phyloP scores from a whole-genome alignment of 2,888 invertebrate genomes.

The Drosophila kambysellisi region DNA sequence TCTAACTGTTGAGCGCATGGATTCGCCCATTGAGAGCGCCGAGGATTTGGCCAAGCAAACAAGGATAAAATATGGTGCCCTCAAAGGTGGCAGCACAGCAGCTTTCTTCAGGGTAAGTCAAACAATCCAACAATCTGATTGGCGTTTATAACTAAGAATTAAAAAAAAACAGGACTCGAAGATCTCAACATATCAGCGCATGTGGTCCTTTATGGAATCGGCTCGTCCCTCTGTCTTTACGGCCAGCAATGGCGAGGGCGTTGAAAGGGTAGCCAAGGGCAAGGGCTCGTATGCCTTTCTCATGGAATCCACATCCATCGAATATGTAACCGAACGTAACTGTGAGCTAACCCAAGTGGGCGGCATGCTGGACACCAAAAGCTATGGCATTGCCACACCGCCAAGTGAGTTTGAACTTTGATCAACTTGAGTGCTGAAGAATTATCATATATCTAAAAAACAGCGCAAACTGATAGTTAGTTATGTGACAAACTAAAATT shows the following conservation, averaged over 20 bases:
- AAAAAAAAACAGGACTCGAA: slow-evolving; percentile 91
- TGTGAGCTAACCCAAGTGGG: slow-evolving; percentile 97
- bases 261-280: slow-evolving; percentile 93
- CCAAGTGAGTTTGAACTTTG: slow-evolving; percentile 88
- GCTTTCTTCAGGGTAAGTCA: slow-evolving; percentile 94
- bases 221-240: slow-evolving; percentile 95
- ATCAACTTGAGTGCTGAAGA: not conserved
- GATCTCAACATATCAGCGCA: slow-evolving; percentile 95
- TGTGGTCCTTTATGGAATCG: slow-evolving; percentile 98
- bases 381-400: slow-evolving; percentile 97
- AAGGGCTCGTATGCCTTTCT: slow-evolving; percentile 96
- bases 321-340: slow-evolving; percentile 95
- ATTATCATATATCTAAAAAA: not conserved
- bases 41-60: slow-evolving; percentile 98
- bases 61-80: slow-evolving; percentile 97
- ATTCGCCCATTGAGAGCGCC: slow-evolving; percentile 96
- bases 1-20: slow-evolving; percentile 96
- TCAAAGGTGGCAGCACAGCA: slow-evolving; percentile 96
- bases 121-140: not conserved
- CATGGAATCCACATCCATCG: slow-evolving; percentile 99
- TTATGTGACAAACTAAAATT: not conserved
- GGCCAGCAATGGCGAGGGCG: slow-evolving; percentile 94
- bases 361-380: slow-evolving; percentile 96
- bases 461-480: not conserved
- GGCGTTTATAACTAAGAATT: not conserved